phyloP scores from a whole-genome alignment of 1,140 invertebrate genomes.

The Ceratoteleas bidentatus region DNA sequence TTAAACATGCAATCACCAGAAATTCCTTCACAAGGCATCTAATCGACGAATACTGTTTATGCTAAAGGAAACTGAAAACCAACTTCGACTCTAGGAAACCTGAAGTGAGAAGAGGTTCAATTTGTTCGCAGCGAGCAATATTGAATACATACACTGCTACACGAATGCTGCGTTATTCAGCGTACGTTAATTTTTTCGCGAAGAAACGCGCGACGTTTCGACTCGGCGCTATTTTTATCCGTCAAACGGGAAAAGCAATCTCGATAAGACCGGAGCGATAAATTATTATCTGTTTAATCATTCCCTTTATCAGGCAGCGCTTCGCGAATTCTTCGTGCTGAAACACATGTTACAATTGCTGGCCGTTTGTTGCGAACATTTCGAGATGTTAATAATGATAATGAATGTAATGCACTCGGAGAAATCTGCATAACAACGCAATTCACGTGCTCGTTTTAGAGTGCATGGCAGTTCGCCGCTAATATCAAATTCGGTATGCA shows the following conservation, averaged over 20 bases:
- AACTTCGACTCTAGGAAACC: no score
- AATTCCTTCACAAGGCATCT: no score
- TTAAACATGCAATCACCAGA: no score
- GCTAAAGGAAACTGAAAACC: no score
- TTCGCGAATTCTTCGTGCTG: background rate
- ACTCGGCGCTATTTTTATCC: background rate
- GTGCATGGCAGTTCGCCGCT: conserved; percentile 6
- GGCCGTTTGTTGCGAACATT: conserved; percentile 14
- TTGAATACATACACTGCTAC: no score
- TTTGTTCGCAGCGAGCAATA: no score
- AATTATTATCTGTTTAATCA: background rate
- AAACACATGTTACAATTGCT: conserved; percentile 9
- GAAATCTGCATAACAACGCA: conserved; percentile 32
- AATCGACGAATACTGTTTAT: no score
- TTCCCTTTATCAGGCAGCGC: background rate
- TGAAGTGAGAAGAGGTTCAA: no score
- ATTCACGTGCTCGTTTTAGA: conserved; percentile 14
- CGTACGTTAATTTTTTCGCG: no score
- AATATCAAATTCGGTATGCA: conserved; percentile 22
- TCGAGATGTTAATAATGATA: conserved; percentile 28
- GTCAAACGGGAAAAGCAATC: background rate
- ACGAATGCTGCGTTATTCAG: no score
- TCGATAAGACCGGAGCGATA: background rate
- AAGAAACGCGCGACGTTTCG: no score
- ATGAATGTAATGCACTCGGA: conserved; percentile 15